phyloP scores from a whole-genome alignment of 2,888 invertebrate species.

The Terebella lapidaria region DNA sequence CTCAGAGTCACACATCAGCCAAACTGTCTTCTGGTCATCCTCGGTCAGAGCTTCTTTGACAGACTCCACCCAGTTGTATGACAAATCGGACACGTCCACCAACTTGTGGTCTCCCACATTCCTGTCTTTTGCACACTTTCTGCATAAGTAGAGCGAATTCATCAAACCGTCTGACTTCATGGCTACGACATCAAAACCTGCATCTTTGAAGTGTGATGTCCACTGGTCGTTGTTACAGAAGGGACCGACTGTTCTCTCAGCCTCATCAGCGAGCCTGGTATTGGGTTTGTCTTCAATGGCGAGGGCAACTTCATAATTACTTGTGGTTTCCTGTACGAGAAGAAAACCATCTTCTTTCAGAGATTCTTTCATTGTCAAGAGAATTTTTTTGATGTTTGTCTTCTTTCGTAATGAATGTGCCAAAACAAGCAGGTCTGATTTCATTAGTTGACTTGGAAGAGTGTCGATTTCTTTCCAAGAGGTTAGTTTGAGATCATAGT shows the following conservation, averaged over 20 bases:
- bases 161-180: background rate
- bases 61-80: background rate
- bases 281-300: background rate
- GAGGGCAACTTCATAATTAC: background rate
- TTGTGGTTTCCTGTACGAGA: background rate
- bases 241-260: background rate
- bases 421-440: constrained; percentile 38
- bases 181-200: background rate
- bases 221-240: background rate
- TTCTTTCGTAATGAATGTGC: no score
- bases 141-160: background rate
- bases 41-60: background rate
- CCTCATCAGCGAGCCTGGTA: background rate
- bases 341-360: background rate
- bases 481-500: background rate
- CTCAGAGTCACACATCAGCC: background rate
- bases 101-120: background rate
- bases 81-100: background rate
- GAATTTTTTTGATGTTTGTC: background rate
- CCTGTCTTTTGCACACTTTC: background rate
- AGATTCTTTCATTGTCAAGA: background rate
- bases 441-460: constrained; percentile 10
- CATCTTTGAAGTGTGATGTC: background rate
- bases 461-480: background rate
- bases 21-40: background rate